Evolutionary conservation across 2,888 invertebrate species (phyloP).

Genomic region (Kuschelorhynchus macadamiae): DNA sequence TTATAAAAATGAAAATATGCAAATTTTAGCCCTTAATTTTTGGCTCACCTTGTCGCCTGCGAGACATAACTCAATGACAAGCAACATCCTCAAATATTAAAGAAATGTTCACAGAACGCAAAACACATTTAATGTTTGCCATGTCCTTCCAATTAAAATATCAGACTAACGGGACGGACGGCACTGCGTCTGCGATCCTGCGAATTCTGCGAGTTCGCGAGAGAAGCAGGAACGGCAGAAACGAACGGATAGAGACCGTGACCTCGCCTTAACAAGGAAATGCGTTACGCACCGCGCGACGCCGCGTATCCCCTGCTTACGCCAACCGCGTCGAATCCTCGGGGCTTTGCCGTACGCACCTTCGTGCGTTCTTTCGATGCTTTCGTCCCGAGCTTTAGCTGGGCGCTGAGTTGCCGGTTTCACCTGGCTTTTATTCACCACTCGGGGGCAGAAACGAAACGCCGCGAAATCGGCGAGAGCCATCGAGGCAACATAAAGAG

Average conservation of each 20-base stretch:
- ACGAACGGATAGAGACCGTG: conserved; percentile 58
- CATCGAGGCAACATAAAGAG: too few species aligned
- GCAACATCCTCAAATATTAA: too few species aligned
- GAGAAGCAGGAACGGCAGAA: conserved; percentile 28
- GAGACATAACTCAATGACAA: too few species aligned
- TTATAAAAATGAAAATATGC: too few species aligned
- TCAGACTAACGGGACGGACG: not conserved
- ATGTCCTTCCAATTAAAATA: too few species aligned
- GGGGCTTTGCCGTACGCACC: conserved; percentile 36
- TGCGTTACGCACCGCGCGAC: conserved; percentile 60
- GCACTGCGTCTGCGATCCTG: conserved; percentile 32
- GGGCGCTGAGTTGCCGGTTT: conserved; percentile 28
- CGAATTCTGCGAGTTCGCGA: conserved; percentile 29
- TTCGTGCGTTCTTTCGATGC: conserved; percentile 23
- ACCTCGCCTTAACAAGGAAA: conserved; percentile 65
- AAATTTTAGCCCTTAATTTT: too few species aligned
- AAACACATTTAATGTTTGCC: too few species aligned
- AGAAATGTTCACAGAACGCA: too few species aligned
- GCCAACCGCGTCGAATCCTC: conserved; percentile 42
- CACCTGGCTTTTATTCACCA: not conserved
- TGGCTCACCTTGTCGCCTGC: too few species aligned
- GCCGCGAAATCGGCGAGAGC: too few species aligned
- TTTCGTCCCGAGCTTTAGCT: conserved; percentile 25
- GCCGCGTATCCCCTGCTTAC: conserved; percentile 32
- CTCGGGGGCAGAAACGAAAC: too few species aligned